phyloP scores from a whole-genome alignment of 1,140 invertebrate genomes.

The Ceratina japonica region DNA sequence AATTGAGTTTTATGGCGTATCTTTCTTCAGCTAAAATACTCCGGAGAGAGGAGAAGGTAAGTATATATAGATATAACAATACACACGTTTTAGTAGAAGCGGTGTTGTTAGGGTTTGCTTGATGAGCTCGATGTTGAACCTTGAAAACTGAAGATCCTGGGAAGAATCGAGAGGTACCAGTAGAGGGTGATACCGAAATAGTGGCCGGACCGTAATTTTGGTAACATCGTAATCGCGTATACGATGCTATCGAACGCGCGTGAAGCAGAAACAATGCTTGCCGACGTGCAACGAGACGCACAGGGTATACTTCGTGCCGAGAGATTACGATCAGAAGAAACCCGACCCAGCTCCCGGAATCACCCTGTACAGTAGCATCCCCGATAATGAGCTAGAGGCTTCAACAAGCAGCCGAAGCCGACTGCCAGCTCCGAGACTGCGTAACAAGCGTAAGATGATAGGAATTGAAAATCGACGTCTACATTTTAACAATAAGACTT shows the following conservation, averaged over 20 bases:
- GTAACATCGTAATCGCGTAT: background rate
- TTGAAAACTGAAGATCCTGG: background rate
- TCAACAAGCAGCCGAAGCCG: background rate
- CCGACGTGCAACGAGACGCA: background rate
- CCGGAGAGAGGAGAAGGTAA: too few species aligned
- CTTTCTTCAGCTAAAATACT: background rate
- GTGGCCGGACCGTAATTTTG: background rate
- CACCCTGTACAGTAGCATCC: background rate
- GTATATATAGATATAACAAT: too few species aligned
- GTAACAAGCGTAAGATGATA: background rate
- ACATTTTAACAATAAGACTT: too few species aligned
- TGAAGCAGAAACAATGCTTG: background rate
- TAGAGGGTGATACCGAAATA: background rate
- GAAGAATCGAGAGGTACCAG: background rate
- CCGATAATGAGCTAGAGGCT: background rate
- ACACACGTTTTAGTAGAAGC: background rate
- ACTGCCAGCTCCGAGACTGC: background rate
- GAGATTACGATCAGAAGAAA: background rate
- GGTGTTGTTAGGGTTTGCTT: background rate
- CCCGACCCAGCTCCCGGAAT: background rate
- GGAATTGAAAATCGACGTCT: too few species aligned
- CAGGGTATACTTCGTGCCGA: background rate
- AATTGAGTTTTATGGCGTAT: background rate
- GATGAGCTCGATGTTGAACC: background rate
- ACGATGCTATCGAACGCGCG: too few species aligned